Evolutionary conservation across 2,797 vertebrate genomes (phyloP).

Genomic region (Liparis tanakae): DNA sequence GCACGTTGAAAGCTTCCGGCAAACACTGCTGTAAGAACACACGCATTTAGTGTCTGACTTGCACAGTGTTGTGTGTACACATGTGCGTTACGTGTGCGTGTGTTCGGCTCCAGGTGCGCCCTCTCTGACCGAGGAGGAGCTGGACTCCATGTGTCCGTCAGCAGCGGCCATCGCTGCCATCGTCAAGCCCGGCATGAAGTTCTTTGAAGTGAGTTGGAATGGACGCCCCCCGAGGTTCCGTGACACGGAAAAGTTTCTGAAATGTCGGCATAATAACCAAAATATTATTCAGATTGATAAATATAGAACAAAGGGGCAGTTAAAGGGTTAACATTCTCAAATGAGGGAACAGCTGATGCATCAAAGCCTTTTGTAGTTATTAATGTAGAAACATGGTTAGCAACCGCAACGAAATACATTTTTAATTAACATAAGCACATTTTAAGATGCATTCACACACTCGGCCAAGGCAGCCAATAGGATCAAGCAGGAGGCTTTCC

Average conservation of each 20-base stretch:
- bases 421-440: too few species aligned
- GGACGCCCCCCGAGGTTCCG: fast-evolving
- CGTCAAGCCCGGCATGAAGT: conserved; percentile 97
- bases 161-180: conserved; percentile 95
- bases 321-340: too few species aligned
- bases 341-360: too few species aligned
- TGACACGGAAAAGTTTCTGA: neutral
- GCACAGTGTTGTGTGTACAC: neutral
- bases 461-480: too few species aligned
- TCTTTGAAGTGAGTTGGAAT: conserved; percentile 89
- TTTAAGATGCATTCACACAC: too few species aligned
- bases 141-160: conserved; percentile 94
- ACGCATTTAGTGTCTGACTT: too few species aligned
- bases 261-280: neutral
- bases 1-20: conserved; percentile 86
- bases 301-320: too few species aligned
- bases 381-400: too few species aligned
- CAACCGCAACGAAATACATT: too few species aligned
- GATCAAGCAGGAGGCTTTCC: too few species aligned
- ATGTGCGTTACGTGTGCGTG: neutral
- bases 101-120: conserved; percentile 79
- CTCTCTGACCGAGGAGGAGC: conserved; percentile 90
- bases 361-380: too few species aligned
- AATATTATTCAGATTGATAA: neutral
- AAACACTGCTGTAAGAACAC: conserved; percentile 90